Conservation (phyloP, 2,113 vertebrate species). For the Tapirus terrestris region DNA sequence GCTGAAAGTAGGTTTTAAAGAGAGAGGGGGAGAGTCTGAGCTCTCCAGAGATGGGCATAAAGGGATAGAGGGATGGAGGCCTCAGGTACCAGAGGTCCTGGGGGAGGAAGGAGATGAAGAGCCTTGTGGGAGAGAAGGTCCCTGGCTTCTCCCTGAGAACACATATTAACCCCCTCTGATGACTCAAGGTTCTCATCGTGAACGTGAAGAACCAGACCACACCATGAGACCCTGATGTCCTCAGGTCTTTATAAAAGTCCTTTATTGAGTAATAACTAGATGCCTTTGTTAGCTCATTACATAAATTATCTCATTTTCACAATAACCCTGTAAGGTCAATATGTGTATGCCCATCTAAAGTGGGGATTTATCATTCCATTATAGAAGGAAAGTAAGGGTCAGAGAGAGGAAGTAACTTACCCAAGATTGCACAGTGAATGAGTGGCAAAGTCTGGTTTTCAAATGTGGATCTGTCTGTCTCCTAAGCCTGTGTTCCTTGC, state of each 20-base stretch:
- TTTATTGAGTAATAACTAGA: neutral
- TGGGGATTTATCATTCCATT: neutral
- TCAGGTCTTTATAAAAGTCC: neutral
- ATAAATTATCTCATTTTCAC: slow-evolving; percentile 35
- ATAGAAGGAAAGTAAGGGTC: neutral
- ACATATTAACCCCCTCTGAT: neutral
- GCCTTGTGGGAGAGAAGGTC: neutral
- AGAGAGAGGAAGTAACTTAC: neutral
- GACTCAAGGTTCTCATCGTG: neutral
- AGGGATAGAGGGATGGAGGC: neutral
- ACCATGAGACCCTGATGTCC: neutral
- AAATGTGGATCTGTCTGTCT: neutral
- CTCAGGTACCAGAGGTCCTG: neutral
- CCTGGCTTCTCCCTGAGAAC: neutral
- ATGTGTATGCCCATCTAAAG: neutral
- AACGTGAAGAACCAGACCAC: neutral
- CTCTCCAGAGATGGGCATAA: neutral
- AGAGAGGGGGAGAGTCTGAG: neutral
- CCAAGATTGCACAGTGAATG: neutral
- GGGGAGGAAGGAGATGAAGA: neutral
- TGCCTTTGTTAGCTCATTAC: neutral
- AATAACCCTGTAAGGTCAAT: neutral
- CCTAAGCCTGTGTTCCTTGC: neutral
- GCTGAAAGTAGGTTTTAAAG: neutral
- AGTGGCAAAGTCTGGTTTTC: neutral